Evolutionary conservation across 2,797 vertebrate species (phyloP).

Genomic region (Phoebastria nigripes): DNA sequence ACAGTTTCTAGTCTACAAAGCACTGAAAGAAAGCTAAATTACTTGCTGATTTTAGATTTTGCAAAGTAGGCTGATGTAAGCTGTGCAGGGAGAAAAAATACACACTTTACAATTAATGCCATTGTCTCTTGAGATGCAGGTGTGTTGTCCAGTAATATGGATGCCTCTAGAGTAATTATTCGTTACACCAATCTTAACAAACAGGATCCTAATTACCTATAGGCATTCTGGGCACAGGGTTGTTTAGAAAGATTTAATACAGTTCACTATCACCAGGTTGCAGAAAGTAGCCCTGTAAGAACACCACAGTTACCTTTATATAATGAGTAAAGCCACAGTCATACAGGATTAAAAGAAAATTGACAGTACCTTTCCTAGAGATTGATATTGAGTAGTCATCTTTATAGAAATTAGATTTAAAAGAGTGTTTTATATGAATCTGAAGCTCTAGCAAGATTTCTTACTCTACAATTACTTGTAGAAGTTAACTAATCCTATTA

Average conservation of each 20-base stretch:
- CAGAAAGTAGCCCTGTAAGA: neutral
- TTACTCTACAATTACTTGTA: neutral
- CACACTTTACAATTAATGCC: slow-evolving; percentile 81
- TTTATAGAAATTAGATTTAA: neutral
- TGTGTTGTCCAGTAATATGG: slow-evolving; percentile 80
- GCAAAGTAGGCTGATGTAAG: slow-evolving; percentile 81
- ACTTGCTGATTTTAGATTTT: slow-evolving; percentile 74
- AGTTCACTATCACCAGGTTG: neutral
- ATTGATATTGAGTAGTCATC: neutral
- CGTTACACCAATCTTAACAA: slow-evolving; percentile 65
- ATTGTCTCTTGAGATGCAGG: slow-evolving; percentile 79
- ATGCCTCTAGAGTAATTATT: slow-evolving; percentile 82
- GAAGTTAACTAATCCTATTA: neutral
- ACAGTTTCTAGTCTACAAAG: neutral
- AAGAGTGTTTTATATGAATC: neutral
- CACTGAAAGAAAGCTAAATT: neutral
- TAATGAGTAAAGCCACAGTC: neutral
- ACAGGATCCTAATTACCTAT: slow-evolving; percentile 37
- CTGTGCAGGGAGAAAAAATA: slow-evolving; percentile 28
- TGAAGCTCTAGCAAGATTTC: neutral
- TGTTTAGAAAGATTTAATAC: slow-evolving; percentile 35
- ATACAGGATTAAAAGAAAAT: neutral
- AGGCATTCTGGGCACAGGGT: neutral
- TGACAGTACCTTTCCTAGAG: neutral
- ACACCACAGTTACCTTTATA: neutral